Base-by-base conservation (phyloP, 2,113 vertebrate species). In the Chlamydotis undulata region DNA sequence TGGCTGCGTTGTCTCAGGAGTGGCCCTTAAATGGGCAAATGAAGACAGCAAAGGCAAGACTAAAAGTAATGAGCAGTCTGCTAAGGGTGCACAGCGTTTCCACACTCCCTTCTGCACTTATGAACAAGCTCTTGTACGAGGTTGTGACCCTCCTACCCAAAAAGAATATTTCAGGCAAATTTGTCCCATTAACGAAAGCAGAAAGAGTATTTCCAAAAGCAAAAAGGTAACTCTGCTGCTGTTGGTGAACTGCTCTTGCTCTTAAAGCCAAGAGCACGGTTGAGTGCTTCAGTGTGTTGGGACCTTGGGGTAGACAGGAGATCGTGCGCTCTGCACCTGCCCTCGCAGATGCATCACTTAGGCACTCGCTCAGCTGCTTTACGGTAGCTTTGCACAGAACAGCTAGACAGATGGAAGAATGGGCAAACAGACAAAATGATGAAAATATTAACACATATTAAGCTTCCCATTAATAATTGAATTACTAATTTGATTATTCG, bases 401-500 rank as follows among this genome's bases (percentile, higher is more conserved):
- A 84, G 29, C 19, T 45, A 43, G 69, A 53, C 53, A 93, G 87
- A 79, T 57, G 80, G 73, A 83, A 88, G 83, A 88, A 80, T 39
- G 43, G 56, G 53, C 37, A 71, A 50, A 41, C 19, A 25, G 67
- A 24, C n/a, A 67, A 89, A 89, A 28, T 4, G 3, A 84, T 64
- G 53, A 57, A 75, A 93, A 84, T 33, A 64, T 78, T 81, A 41
- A 78, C 79, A 28, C 53, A n/a, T 57, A 81, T 65, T 87, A 79
- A 91, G 33, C 37, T 39, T 73, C 3, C 26, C 84, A 87, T 94
- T 91, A 96, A 89, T 91, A 94, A 91, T 89, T 94, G 16, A 96
- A 60, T 71, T 87, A 71, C 43, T 85, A 87, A 81, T 93, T 87
- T 29, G 68, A 56, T 87, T 83, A 87, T 94, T 94, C 74, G 84